Percentiles rank a stretch among this genome's conserved stretches.
Conservation (phyloP, 1,140 invertebrate species). For the Bombus waltoni region DNA sequence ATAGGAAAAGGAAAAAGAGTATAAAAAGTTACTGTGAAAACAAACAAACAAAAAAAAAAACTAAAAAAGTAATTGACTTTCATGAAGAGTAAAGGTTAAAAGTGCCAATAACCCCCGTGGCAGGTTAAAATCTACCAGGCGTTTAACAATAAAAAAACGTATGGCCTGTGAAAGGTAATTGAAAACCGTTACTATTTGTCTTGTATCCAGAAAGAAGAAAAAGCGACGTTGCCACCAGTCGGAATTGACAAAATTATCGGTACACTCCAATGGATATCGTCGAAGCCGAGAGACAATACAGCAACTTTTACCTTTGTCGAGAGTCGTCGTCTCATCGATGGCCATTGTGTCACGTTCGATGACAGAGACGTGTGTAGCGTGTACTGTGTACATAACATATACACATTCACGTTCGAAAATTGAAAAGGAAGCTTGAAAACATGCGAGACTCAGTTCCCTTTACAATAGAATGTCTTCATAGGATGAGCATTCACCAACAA, state of each 20-base stretch:
- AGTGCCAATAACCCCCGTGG: not conserved
- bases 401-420: not conserved
- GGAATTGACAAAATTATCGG: constrained; percentile 13
- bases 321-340: constrained; percentile 17
- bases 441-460: no score
- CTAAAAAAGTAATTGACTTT: not conserved
- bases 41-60: not conserved
- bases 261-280: not conserved
- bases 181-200: not conserved
- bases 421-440: not conserved
- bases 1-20: not conserved
- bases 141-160: not conserved
- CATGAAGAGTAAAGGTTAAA: not conserved
- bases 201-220: not conserved
- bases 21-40: not conserved
- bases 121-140: not conserved
- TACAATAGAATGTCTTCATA: not conserved
- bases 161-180: not conserved
- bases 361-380: no score
- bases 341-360: constrained; percentile 30
- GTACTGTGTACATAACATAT: not conserved
- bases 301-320: constrained; percentile 12
- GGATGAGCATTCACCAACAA: not conserved
- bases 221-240: not conserved
- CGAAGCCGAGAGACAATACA: constrained; percentile 10